These are phyloP conservation scores for Subacronicta megacephala DNA, from an alignment of 2,888 invertebrate species.

Conservation along the genomic window DNA sequence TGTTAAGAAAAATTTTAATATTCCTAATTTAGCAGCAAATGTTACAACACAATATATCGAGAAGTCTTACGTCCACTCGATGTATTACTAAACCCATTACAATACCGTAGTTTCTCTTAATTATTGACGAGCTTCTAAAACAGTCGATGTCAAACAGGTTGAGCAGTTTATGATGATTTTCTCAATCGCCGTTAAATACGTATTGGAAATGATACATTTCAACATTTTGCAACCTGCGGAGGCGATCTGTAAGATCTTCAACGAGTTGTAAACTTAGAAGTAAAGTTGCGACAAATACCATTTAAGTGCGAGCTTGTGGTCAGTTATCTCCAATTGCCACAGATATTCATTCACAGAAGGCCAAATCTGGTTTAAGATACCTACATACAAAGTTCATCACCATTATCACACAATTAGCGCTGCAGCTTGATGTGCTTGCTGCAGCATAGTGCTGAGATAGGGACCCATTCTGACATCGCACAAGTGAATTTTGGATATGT, in stretches of 20 bases:
- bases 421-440: too few species aligned
- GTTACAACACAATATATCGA: background rate
- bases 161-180: background rate
- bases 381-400: too few species aligned
- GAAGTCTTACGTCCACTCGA: background rate
- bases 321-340: background rate
- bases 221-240: background rate
- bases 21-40: background rate
- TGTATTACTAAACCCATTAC: background rate
- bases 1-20: too few species aligned
- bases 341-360: too few species aligned
- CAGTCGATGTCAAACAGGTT: slow-evolving; percentile 4
- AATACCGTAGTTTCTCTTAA: slow-evolving; percentile 3
- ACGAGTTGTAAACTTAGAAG: slow-evolving; percentile 1
- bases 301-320: background rate
- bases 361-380: background rate
- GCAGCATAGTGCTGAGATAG: too few species aligned
- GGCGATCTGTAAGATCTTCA: background rate
- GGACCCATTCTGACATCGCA: too few species aligned
- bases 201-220: background rate
- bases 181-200: slow-evolving; percentile 2
- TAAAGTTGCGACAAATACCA: background rate
- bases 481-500: too few species aligned
- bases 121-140: background rate
- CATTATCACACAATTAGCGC: too few species aligned